A percentile compares a stretch with the other conserved stretches of the same genome.
phyloP scores from a whole-genome alignment of 2,113 vertebrate genomes.

The Phrynosoma blainvillii region DNA sequence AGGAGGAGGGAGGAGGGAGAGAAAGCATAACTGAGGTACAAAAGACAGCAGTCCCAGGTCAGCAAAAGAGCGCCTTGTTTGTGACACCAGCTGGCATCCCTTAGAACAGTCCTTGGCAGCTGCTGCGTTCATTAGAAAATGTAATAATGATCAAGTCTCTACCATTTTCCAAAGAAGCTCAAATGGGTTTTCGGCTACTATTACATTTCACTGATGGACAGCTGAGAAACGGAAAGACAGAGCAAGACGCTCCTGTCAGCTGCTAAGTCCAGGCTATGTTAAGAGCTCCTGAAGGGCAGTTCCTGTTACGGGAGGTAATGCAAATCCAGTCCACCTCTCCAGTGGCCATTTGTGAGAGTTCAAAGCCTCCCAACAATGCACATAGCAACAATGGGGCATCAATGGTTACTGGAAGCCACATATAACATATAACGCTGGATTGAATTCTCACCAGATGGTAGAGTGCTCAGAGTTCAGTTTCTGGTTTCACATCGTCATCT shows the following conservation, averaged over 20 bases:
- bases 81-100: background rate
- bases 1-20: rapidly evolving
- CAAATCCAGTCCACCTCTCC: rapidly evolving
- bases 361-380: background rate
- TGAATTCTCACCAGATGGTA: constrained; percentile 46
- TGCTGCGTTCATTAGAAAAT: rapidly evolving
- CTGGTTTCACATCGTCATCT: constrained; percentile 50
- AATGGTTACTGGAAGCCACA: constrained; percentile 38
- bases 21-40: rapidly evolving
- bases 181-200: background rate
- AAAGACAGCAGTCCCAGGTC: background rate
- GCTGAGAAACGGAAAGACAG: background rate
- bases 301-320: rapidly evolving
- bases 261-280: constrained; percentile 11
- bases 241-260: background rate
- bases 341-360: background rate
- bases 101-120: background rate
- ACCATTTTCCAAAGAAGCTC: background rate
- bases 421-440: constrained; percentile 35
- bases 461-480: constrained; percentile 41
- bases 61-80: background rate
- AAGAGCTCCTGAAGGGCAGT: constrained; percentile 1
- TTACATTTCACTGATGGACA: background rate
- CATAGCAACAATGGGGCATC: background rate
- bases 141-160: rapidly evolving